Percentiles rank a stretch among this genome's conserved stretches.
phyloP scores from a whole-genome alignment of 2,113 vertebrate species.

The Gila orcuttii region DNA sequence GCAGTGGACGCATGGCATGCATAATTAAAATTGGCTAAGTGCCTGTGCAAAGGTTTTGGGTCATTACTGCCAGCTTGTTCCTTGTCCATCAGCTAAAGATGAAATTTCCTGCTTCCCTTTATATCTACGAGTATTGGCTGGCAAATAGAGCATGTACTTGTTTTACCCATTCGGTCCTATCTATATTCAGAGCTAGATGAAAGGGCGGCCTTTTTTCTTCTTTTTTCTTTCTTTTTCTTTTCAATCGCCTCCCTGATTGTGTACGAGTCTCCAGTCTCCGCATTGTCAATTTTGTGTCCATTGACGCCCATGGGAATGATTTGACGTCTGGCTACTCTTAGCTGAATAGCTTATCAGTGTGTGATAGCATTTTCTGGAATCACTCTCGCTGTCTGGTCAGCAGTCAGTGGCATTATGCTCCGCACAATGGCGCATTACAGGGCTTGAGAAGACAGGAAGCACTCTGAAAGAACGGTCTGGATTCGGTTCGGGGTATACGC shows the following conservation, averaged over 20 bases:
- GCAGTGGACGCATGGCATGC: conserved; percentile 63
- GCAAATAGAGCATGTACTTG: conserved; percentile 33
- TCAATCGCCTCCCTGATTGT: conserved; percentile 2
- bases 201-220: neutral
- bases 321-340: conserved; percentile 27
- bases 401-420: conserved; percentile 37
- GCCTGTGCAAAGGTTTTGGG: conserved; percentile 57
- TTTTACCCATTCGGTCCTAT: neutral
- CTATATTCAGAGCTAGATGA: conserved; percentile 9
- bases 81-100: conserved; percentile 19
- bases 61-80: conserved; percentile 42
- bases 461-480: neutral
- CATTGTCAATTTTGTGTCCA: conserved; percentile 19
- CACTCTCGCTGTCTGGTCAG: conserved; percentile 46
- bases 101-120: neutral
- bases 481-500: conserved; percentile 63
- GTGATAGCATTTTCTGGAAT: conserved; percentile 44
- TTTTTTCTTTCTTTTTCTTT: neutral
- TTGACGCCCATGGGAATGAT: conserved; percentile 17
- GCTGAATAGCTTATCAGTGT: conserved; percentile 14
- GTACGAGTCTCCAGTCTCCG: neutral
- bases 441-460: conserved; percentile 1
- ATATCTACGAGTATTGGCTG: conserved; percentile 36
- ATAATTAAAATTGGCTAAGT: conserved; percentile 76
- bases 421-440: conserved; percentile 50